Conservation (phyloP, 2,888 invertebrate genomes). For the Timema cristinae region DNA sequence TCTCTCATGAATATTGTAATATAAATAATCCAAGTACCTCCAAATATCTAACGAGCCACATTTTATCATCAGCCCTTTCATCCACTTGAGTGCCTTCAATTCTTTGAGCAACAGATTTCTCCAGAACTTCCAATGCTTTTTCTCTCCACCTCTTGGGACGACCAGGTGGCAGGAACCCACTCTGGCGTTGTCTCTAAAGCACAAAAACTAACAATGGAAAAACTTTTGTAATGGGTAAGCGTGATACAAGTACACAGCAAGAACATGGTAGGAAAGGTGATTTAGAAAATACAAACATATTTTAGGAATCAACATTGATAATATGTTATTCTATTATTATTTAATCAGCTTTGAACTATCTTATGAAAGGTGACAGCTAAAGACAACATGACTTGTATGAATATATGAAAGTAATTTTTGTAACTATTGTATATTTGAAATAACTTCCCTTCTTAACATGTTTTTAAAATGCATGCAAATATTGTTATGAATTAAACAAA, state of each 20-base stretch:
- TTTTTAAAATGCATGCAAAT: no score
- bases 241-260: not conserved
- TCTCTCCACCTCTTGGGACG: slow-evolving; percentile 89
- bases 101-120: slow-evolving; percentile 72
- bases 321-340: not conserved
- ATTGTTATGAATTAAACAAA: no score
- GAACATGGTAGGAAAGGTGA: not conserved
- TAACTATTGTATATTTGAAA: no score
- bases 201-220: not conserved
- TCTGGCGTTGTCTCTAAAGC: slow-evolving; percentile 64
- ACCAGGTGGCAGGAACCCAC: slow-evolving; percentile 90
- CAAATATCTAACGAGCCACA: slow-evolving; percentile 93
- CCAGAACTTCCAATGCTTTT: slow-evolving; percentile 77
- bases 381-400: no score
- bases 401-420: no score
- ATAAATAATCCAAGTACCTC: slow-evolving; percentile 51
- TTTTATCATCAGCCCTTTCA: slow-evolving; percentile 83
- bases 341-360: not conserved
- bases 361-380: not conserved
- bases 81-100: slow-evolving; percentile 95
- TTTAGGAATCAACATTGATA: not conserved
- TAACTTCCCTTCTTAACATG: no score
- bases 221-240: not conserved
- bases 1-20: not conserved
- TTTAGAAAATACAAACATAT: not conserved